Base-by-base conservation (phyloP, 2,888 invertebrate species). In the Elmis aenea region DNA sequence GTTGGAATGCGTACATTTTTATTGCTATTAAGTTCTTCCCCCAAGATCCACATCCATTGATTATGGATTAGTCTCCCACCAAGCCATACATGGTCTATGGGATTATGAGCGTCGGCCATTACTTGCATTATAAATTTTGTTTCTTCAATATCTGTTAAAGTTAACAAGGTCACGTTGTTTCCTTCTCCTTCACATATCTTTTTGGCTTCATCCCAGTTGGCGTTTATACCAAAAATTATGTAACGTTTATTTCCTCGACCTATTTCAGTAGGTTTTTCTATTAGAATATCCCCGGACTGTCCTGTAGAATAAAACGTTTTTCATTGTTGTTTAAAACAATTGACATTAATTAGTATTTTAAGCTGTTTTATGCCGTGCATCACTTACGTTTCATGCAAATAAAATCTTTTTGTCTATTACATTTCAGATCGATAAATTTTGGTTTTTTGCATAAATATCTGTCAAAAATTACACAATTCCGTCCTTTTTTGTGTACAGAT, bases 341-440 rank as follows among this genome's bases (percentile, higher is more conserved):
- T n/a, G n/a, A n/a, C n/a, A n/a, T n/a, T 16, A 16, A 15, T 14
- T 2, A 4, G 3, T 18, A 18, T 8, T 18, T 18, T 18, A 8
- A 8, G 8, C 18, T 6, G 18, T 18, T 18, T 18, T 6, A 18
- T 6, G 18, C 5, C 18, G 18, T 18, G 6, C 3, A 10, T 15
- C 9, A 42, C 41, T 45, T 36, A 54, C 52, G 30, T 35, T 45
- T 63, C 33, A 73, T 73, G 43, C 75, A 74, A 11, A 74, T 67
- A 18, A 75, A 75, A 41, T 71, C 70, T 62, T 72, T 69, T 41
- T 66, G 70, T 27, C 74, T 57, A 25, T 74, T 72, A 36, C 74
- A 75, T 0, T 69, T 52, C 0, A 70, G 67, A 39, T 73, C 73
- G 25, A 74, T 48, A 42, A 75, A 75, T 1, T 70, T 67, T 0